Evolutionary conservation across 2,888 invertebrate species (phyloP), one percentile per base, ranked within the genome.

Genomic region (Noctua comes): DNA sequence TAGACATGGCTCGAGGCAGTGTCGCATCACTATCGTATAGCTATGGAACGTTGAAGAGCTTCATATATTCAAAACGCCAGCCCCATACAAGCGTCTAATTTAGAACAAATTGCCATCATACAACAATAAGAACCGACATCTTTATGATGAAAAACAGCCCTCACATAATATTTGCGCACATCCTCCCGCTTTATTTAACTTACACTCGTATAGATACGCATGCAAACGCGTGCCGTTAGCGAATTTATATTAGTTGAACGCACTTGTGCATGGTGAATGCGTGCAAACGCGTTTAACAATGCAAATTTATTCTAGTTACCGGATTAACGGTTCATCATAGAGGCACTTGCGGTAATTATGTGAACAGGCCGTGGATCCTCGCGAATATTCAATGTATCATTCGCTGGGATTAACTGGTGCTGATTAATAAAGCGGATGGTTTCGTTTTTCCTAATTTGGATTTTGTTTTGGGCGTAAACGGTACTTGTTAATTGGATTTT

Each of bases 291-390:
- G 91, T 90, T 93, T 93, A 93, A 93, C 93, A 93, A 96, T 95
- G 95, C 94, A 96, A 96, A 96, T 96, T 94, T 96, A 96, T 95
- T 95, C 95, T 93, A 93, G 93, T 93, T 93, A 90, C 90, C 90
- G 93, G 94, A 95, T 95, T 95, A 96, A 93, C 94, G 92, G 95
- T 91, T 93, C 94, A 94, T 95, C 93, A 94, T 95, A 90, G 92
- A 92, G 91, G 92, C 93, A 95, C 94, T 95, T 94, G 94, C 90
- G 92, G 92, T 95, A 94, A 95, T 95, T 95, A 95, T 93, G 93
- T 92, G 92, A 92, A 91, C 91, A 90, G 88, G 83, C 85, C 79
- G 83, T 84, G 87, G 89, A 90, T 91, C 86, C 90, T 89, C 89
- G 88, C 86, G 82, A 83, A 88, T 88, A 89, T 88, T 89, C 88